Base-by-base conservation (phyloP, 2,888 invertebrate genomes). In the Lasius fuliginosus region DNA sequence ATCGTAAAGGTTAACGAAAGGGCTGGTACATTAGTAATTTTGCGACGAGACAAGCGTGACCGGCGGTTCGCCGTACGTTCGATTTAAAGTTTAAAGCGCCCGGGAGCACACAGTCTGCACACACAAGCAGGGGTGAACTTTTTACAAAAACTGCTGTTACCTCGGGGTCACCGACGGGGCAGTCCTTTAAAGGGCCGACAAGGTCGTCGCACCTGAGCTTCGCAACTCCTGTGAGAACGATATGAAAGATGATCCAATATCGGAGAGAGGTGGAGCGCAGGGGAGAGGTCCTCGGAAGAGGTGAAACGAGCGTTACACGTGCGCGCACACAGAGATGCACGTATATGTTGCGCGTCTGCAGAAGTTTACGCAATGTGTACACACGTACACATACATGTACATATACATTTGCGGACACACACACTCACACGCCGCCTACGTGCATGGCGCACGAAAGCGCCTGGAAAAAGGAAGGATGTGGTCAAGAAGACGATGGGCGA, bases 401-500 rank as follows among this genome's bases (percentile, higher is more conserved):
- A 53, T 8, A 53, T n/a, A 53, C 49, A 53, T 53, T 53, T 53
- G 49, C 30, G 27, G 62, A 36, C 56, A 82, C 69, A 65, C 49
- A 46, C 84, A 83, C 69, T 73, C 79, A 67, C 85, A 85, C 85
- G 87, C 49, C 69, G 58, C 42, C 27, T 87, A 86, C 88, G 83
- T 87, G 85, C 86, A 84, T 58, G 69, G 81, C 68, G 84, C 84
- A 88, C 83, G 81, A 82, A 73, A 82, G 64, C 53, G 88, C 79
- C 79, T 84, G 82, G 84, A 64, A 75, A 75, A 88, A 93, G 94
- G 94, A 94, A 94, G 94, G 94, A 94, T 94, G 94, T 93, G 94
- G 94, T 94, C 92, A 91, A 92, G 92, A 93, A 92, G 91, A 92
- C 88, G 91, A 92, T 87, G 84, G 89, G 83, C 88, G 86, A 87